phyloP scores from a whole-genome alignment of 2,888 invertebrate species.

The Megastigmus dorsalis region DNA sequence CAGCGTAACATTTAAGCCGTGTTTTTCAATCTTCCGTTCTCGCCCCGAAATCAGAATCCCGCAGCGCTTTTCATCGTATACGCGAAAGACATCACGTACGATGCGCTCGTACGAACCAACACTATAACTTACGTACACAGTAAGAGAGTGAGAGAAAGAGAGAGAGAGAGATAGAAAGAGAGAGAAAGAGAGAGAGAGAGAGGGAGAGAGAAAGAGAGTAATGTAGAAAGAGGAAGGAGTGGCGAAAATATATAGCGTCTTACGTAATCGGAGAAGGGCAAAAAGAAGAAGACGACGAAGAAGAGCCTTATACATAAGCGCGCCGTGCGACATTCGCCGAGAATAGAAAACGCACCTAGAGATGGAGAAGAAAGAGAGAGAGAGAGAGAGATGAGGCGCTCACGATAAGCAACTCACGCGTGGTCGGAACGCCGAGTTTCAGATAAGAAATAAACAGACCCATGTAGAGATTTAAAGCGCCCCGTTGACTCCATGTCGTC shows the following conservation, averaged over 20 bases:
- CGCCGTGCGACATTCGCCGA: slow-evolving; percentile 10
- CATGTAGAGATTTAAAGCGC: slow-evolving; percentile 12
- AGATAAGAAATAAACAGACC: too few relatives aligned
- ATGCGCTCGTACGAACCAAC: neutral
- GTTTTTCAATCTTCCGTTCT: too few relatives aligned
- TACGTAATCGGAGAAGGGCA: slow-evolving; percentile 47
- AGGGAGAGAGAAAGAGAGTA: too few relatives aligned
- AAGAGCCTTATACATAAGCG: neutral
- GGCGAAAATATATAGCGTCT: slow-evolving; percentile 20
- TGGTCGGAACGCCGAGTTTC: too few relatives aligned
- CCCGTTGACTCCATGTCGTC: neutral
- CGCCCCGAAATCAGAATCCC: too few relatives aligned
- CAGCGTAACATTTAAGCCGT: too few relatives aligned
- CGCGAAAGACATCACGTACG: too few relatives aligned
- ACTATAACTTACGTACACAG: neutral
- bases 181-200: too few relatives aligned
- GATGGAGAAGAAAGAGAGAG: neutral
- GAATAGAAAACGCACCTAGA: slow-evolving; percentile 37
- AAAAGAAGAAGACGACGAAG: neutral
- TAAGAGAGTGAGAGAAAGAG: too few relatives aligned
- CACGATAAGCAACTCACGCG: neutral
- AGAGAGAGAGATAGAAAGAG: too few relatives aligned
- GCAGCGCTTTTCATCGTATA: too few relatives aligned
- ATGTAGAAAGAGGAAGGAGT: too few relatives aligned
- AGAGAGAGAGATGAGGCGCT: neutral